Evolutionary conservation across 1,140 invertebrate species (phyloP).

Genomic region (Trypoxylus dichotomus): DNA sequence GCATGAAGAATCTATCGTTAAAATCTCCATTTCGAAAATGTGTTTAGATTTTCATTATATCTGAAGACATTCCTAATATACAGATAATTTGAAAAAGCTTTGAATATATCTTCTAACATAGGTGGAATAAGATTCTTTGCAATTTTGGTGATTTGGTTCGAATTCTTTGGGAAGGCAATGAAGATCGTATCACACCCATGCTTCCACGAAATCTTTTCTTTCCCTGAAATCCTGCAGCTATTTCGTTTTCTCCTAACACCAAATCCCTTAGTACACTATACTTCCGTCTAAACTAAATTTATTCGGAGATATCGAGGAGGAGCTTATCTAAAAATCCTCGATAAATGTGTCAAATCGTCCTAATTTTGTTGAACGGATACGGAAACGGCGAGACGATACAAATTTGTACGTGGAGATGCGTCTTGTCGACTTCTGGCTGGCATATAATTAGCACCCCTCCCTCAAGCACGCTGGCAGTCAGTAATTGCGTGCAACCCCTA

Average conservation of each 20-base stretch:
- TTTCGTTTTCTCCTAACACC: no score
- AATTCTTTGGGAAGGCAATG: no score
- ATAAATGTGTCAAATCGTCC: slow-evolving; percentile 13
- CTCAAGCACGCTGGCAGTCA: neutral
- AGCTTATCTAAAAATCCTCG: neutral
- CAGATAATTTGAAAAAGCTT: no score
- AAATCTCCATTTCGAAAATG: no score
- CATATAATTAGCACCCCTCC: slow-evolving; percentile 41
- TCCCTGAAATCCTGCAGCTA: neutral
- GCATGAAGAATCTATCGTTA: no score
- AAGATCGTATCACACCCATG: neutral
- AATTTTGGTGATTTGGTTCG: no score
- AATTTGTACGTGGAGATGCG: slow-evolving; percentile 18
- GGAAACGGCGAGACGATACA: slow-evolving; percentile 28
- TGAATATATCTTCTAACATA: no score
- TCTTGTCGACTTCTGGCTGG: slow-evolving; percentile 19
- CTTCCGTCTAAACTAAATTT: neutral
- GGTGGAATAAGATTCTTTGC: no score
- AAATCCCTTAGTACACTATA: no score
- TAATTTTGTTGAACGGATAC: neutral
- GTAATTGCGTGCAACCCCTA: slow-evolving; percentile 44
- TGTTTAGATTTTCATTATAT: no score
- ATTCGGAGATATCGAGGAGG: neutral
- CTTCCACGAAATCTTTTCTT: neutral
- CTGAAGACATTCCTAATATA: no score